Evolutionary conservation across 2,888 invertebrate genomes (phyloP), one percentile per base, ranked within the genome.

Genomic region (Torymus auratus): DNA sequence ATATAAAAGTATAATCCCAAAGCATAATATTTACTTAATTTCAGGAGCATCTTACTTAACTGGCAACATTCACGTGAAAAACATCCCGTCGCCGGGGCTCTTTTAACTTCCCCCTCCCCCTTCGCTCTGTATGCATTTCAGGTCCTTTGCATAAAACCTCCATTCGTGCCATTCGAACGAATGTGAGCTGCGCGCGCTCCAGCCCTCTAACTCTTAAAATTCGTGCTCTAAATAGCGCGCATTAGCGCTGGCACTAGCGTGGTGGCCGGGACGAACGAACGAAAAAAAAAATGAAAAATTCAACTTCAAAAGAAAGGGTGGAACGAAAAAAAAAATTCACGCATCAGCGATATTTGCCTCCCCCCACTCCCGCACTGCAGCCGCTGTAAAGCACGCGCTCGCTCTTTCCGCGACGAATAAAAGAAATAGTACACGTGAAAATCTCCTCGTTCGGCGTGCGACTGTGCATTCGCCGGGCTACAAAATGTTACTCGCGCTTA

Each of bases 141-240:
- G 58, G 20, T 55, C 28, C 53, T 75, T 80, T 71, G 70, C 60
- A 75, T 71, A 75, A 80, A 80, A 75, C 61, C 14, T 41, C 53
- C 74, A 75, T 75, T 74, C 60, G 52, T 17, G 53, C 58, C 74
- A 69, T 69, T 65, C 60, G 55, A 64, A 74, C 62, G 58, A 60
- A 73, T 41, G 41, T 41, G 41, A 41, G 28, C 28, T n/a, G 55
- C 23, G 41, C 52, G 50, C 52, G 1, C 41, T 15, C 61, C 17
- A 15, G 20, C 56, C 65, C 17, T 52, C 13, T 58, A 50, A 61
- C 58, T 70, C 60, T 69, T 53, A 65, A 73, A 74, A 70, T 61
- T 69, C 61, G 75, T 71, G 71, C 74, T 71, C 75, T 60, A 80
- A 80, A 80, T 75, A 64, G 62, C 73, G 65, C 28, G 58, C 69